These are phyloP conservation scores for Andrena flavipes DNA, from an alignment of 2,888 invertebrate genomes.

Conservation along the genomic window DNA sequence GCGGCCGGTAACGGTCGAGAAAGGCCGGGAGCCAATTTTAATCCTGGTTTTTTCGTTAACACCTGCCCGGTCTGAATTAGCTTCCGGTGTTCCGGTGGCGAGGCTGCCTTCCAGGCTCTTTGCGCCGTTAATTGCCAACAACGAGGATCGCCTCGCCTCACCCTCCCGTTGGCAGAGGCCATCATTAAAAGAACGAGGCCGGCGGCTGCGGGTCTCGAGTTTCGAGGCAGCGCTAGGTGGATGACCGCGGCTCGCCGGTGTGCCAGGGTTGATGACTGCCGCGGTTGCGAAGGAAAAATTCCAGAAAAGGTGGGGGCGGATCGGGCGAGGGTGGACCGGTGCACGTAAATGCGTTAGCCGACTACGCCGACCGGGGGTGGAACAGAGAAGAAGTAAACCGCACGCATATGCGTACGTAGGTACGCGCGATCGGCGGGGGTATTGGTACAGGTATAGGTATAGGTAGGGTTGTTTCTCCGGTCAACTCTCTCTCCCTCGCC, in stretches of 20 bases:
- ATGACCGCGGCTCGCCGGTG: conserved; percentile 68
- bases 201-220: conserved; percentile 67
- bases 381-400: conserved; percentile 44
- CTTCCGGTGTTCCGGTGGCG: conserved; percentile 48
- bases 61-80: conserved; percentile 35
- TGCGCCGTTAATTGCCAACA: conserved; percentile 65
- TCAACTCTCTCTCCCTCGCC: conserved; percentile 40
- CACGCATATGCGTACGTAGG: conserved; percentile 51
- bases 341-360: conserved; percentile 55
- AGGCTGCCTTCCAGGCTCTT: conserved; percentile 44
- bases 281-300: conserved; percentile 72
- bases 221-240: conserved; percentile 68
- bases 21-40: conserved; percentile 12
- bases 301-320: conserved; percentile 66
- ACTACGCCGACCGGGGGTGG: conserved; percentile 29
- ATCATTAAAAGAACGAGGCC: conserved; percentile 69
- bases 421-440: conserved; percentile 60
- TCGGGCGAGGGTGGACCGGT: conserved; percentile 50
- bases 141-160: conserved; percentile 51
- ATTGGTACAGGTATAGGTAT: conserved; percentile 46
- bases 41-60: conserved; percentile 10
- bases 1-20: background rate
- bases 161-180: conserved; percentile 43
- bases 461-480: conserved; percentile 62
- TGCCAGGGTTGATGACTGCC: conserved; percentile 71